Percentiles rank a stretch among this genome's conserved stretches.
These are phyloP conservation scores for Herminia tarsipennalis DNA, from an alignment of 2,888 invertebrate species.

Conservation along the genomic window DNA sequence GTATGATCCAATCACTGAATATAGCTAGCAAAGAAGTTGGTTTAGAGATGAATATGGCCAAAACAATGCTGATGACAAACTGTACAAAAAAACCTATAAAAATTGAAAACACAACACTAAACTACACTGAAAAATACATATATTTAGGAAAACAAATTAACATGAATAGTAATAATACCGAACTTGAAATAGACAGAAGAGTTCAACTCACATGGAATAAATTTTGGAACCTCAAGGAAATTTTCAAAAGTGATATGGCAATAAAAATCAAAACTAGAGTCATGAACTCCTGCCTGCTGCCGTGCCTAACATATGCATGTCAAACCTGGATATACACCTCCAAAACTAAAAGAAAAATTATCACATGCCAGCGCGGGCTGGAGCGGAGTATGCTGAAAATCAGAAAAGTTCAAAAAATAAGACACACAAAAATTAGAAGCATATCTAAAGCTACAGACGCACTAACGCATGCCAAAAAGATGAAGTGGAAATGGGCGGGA, in stretches of 20 bases:
- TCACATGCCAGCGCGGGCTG: no score
- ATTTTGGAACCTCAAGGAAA: conserved; percentile 29
- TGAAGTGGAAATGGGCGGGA: no score
- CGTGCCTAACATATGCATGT: conserved; percentile 8
- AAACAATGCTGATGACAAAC: conserved; percentile 17
- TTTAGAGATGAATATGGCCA: background rate
- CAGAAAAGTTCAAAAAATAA: no score
- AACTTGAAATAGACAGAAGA: conserved; percentile 28
- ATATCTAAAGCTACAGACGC: no score
- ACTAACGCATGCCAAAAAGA: no score
- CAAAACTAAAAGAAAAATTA: no score
- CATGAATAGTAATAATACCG: conserved; percentile 11
- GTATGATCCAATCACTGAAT: no score
- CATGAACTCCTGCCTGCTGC: no score
- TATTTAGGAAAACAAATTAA: conserved; percentile 27
- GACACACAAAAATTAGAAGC: no score
- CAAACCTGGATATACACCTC: conserved; percentile 5
- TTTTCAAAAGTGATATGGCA: conserved; percentile 25
- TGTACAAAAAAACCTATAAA: conserved; percentile 12
- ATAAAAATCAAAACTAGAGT: no score
- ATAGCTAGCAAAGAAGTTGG: no score
- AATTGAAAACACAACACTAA: conserved; percentile 11
- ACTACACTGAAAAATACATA: conserved; percentile 13
- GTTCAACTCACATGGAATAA: conserved; percentile 28
- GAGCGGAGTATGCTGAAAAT: no score